Percentiles rank a stretch among this genome's conserved stretches.
Evolutionary conservation across 2,113 vertebrate species (phyloP).

Genomic region (Pristiophorus japonicus): DNA sequence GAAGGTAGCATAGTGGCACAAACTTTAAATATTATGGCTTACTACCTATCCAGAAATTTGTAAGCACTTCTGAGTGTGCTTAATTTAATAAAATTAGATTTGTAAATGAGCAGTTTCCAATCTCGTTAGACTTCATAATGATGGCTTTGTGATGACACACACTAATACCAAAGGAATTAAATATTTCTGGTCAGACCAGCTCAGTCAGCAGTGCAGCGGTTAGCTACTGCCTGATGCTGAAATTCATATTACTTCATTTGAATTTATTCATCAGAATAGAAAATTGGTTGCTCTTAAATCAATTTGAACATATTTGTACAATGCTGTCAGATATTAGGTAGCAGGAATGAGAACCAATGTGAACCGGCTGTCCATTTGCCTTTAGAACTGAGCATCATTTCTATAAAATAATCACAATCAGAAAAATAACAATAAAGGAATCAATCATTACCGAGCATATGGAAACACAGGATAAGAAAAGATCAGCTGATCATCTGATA

Average conservation of each 20-base stretch:
- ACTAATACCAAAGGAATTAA: too few species aligned
- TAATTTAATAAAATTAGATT: too few species aligned
- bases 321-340: background rate
- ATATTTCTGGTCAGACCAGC: background rate
- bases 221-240: background rate
- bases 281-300: background rate
- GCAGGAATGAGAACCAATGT: background rate
- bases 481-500: background rate
- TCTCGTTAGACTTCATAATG: too few species aligned
- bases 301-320: background rate
- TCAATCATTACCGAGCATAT: too few species aligned
- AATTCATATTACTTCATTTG: background rate
- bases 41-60: too few species aligned
- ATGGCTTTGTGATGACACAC: too few species aligned
- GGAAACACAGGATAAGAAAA: background rate
- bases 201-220: background rate
- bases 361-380: background rate
- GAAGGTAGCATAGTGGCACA: too few species aligned
- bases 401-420: background rate
- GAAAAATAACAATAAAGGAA: background rate
- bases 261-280: background rate
- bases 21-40: too few species aligned
- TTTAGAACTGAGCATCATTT: background rate
- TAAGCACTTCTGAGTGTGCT: too few species aligned
- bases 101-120: too few species aligned